Evolutionary conservation across 2,888 invertebrate genomes (phyloP), one percentile per base, ranked within the genome.

Genomic region (Epirrita christyi): DNA sequence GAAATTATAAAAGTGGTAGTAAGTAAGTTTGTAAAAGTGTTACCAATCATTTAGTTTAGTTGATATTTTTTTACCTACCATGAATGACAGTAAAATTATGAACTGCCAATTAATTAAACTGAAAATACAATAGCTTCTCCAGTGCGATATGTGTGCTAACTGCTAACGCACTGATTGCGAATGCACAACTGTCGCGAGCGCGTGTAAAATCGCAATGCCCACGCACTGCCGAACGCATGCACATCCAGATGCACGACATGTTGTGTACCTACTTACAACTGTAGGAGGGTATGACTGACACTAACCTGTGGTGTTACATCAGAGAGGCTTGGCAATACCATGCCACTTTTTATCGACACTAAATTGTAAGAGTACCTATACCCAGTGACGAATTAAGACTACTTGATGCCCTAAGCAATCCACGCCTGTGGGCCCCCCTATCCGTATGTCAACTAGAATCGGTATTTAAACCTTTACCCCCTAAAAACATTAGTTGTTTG

Each of bases 141-240:
- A 67, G 61, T 49, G 64, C 61, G 13, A 40, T 49, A 59, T 58
- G 60, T 75, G 76, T 68, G 61, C 73, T 63, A 65, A 21, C n/a
- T n/a, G n/a, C n/a, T n/a, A n/a, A 47, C 59, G 69, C 70, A 70
- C 78, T 84, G 85, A 87, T 85, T 85, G 83, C 83, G 70, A 84
- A 80, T 78, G 78, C 83, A n/a, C n/a, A 80, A 83, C 81, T 82
- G 86, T 83, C 83, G 78, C 81, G 69, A 66, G 75, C 80, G 84
- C 87, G 84, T 88, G 85, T 88, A 87, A 83, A 88, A 90, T 89
- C 83, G 83, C 66, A 45, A 45, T 72, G 72, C 88, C 85, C 85
- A 88, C 86, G 76, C 81, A 45, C 36, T n/a, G n/a, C n/a, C n/a
- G 41, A 54, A 42, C 57, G 47, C 44, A 55, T 61, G 61, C 49